Evolutionary conservation across 2,888 invertebrate species (phyloP).

Genomic region (Hoplodrina blanda): DNA sequence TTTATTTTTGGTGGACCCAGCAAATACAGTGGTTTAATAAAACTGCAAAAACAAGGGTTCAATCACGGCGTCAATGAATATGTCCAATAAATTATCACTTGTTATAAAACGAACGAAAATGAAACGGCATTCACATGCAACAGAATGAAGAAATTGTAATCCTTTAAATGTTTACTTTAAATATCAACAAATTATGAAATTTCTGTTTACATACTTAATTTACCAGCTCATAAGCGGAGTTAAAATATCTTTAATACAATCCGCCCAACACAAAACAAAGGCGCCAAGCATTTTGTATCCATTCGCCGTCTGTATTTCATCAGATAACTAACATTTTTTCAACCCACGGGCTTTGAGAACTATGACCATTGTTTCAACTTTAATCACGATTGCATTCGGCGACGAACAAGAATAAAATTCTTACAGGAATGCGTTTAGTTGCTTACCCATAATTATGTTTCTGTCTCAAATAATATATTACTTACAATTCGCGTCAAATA

Average conservation of each 20-base stretch:
- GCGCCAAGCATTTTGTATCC: conserved; percentile 58
- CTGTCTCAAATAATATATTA: conserved; percentile 39
- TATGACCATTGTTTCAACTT: conserved; percentile 73
- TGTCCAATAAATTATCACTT: background rate
- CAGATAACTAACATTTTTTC: conserved; percentile 69
- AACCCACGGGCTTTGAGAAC: conserved; percentile 65
- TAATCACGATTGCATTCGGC: conserved; percentile 70
- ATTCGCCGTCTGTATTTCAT: conserved; percentile 65
- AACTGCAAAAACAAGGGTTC: no score
- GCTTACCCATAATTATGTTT: conserved; percentile 20
- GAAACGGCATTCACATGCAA: no score
- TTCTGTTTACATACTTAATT: conserved; percentile 13
- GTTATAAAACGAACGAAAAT: no score
- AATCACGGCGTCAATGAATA: no score
- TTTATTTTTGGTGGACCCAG: no score
- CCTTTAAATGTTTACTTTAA: conserved; percentile 6
- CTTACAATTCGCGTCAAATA: no score
- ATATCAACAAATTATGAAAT: conserved; percentile 6
- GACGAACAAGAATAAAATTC: conserved; percentile 60
- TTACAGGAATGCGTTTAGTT: conserved; percentile 44
- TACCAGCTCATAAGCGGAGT: conserved; percentile 12
- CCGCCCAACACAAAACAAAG: conserved; percentile 64
- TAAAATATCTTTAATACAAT: conserved; percentile 52
- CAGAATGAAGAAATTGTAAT: conserved; percentile 4
- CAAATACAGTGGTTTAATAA: no score